Percentiles rank a stretch among this genome's conserved stretches.
phyloP scores from a whole-genome alignment of 2,888 invertebrate species.

The Apodemia zela region DNA sequence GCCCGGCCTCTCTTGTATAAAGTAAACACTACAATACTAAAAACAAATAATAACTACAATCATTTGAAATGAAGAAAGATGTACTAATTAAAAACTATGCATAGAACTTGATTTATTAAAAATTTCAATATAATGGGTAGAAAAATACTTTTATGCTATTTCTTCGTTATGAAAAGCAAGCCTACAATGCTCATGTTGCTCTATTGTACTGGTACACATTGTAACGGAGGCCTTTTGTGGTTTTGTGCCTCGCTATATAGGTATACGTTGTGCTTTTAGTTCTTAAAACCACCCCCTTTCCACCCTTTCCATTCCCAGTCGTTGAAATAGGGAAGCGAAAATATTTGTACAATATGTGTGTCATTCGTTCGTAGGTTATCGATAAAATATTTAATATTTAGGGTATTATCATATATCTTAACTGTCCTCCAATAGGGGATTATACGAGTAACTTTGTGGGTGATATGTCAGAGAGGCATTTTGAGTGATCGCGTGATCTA shows the following conservation, averaged over 20 bases:
- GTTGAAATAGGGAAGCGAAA: conserved; percentile 37
- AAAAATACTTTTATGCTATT: conserved; percentile 34
- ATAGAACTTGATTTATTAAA: conserved; percentile 15
- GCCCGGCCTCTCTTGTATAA: neutral
- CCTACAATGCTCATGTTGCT: conserved; percentile 38
- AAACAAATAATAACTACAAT: neutral
- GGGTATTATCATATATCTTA: too few relatives aligned
- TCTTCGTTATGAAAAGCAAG: conserved; percentile 37
- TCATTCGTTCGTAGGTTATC: conserved; percentile 21
- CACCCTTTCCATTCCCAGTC: conserved; percentile 35
- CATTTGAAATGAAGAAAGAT: neutral
- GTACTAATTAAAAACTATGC: conserved; percentile 17
- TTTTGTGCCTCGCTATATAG: conserved; percentile 45
- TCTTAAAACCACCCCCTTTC: conserved; percentile 55
- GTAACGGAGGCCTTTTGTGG: conserved; percentile 65
- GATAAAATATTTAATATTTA: conserved; percentile 21
- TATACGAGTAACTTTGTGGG: too few relatives aligned
- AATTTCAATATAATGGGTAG: conserved; percentile 22
- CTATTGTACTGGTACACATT: conserved; percentile 47
- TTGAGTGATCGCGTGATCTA: too few relatives aligned
- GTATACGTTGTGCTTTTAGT: conserved; percentile 65
- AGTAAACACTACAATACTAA: neutral
- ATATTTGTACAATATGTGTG: conserved; percentile 1
- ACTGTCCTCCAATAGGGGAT: too few relatives aligned
- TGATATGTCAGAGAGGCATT: too few relatives aligned